Conservation (phyloP, 1,140 invertebrate species). For the Drosophila aff. region DNA sequence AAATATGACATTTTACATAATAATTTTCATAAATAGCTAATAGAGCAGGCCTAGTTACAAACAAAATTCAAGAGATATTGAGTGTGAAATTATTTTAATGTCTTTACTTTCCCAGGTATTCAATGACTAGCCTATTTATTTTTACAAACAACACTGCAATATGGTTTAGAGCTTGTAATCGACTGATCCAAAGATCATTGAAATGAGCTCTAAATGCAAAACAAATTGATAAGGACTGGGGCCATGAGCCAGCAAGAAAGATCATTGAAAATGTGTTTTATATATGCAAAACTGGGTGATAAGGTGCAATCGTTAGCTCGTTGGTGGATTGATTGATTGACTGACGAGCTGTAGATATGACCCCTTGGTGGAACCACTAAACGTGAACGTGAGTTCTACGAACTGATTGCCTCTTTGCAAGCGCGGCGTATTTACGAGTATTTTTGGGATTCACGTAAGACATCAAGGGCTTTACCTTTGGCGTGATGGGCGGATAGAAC, state of each 20-base stretch:
- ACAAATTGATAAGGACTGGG: conserved; percentile 4
- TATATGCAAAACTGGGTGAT: conserved; percentile 20
- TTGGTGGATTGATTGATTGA: conserved; percentile 32
- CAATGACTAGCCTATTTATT: too few relatives aligned
- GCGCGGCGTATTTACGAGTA: conserved; percentile 24
- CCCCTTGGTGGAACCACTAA: neutral
- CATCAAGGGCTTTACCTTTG: conserved; percentile 73
- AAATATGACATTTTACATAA: neutral
- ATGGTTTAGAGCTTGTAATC: neutral
- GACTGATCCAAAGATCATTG: neutral
- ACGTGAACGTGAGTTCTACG: conserved; percentile 28
- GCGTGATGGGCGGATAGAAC: conserved; percentile 72
- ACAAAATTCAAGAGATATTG: neutral
- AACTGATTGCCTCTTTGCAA: conserved; percentile 36
- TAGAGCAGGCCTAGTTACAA: neutral
- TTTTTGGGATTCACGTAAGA: conserved; percentile 48
- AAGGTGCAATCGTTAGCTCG: neutral
- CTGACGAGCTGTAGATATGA: conserved; percentile 25
- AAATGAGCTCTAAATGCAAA: conserved; percentile 6
- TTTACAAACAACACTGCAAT: neutral
- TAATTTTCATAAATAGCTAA: neutral
- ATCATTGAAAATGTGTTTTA: conserved; percentile 3
- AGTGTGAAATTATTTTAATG: neutral
- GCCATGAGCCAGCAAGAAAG: neutral
- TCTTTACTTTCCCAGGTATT: neutral